These are phyloP conservation scores for Pantelozetes paolii DNA, from an alignment of 2,888 invertebrate genomes.

Conservation along the genomic window DNA sequence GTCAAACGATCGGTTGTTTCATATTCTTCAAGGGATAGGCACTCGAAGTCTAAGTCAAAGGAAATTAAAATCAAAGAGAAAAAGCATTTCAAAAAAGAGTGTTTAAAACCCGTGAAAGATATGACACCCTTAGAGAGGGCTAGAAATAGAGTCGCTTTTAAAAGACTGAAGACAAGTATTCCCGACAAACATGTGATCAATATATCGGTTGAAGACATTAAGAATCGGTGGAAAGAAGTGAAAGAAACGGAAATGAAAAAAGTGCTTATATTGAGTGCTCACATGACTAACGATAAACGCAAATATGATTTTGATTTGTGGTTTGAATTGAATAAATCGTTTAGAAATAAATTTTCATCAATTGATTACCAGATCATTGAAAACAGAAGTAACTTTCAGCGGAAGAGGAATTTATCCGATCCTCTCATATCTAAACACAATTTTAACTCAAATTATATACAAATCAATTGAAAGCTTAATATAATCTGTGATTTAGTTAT, in stretches of 20 bases:
- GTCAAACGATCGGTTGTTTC: not conserved
- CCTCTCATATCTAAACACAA: not conserved
- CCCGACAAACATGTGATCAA: slow-evolving; percentile 38
- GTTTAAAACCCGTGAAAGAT: not conserved
- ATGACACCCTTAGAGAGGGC: slow-evolving; percentile 32
- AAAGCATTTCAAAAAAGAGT: slow-evolving; percentile 2
- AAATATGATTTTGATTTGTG: not conserved
- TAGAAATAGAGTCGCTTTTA: slow-evolving; percentile 58
- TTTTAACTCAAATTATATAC: not conserved
- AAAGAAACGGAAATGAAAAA: slow-evolving; percentile 33
- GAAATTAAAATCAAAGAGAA: not conserved
- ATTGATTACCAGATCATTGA: not conserved
- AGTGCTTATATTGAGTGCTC: not conserved
- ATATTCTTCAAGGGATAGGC: not conserved
- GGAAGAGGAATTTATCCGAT: not conserved
- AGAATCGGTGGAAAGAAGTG: slow-evolving; percentile 14
- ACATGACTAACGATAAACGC: not conserved
- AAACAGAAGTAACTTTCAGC: not conserved
- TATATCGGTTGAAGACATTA: slow-evolving; percentile 35
- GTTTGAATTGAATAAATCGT: slow-evolving; percentile 28
- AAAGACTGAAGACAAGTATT: slow-evolving; percentile 54
- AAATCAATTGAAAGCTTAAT: not conserved
- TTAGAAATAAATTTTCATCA: not conserved
- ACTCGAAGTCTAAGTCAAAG: not conserved
- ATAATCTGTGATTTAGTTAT: slow-evolving; percentile 9